Conservation (phyloP, 2,888 invertebrate species). For the Euphydryas editha region DNA sequence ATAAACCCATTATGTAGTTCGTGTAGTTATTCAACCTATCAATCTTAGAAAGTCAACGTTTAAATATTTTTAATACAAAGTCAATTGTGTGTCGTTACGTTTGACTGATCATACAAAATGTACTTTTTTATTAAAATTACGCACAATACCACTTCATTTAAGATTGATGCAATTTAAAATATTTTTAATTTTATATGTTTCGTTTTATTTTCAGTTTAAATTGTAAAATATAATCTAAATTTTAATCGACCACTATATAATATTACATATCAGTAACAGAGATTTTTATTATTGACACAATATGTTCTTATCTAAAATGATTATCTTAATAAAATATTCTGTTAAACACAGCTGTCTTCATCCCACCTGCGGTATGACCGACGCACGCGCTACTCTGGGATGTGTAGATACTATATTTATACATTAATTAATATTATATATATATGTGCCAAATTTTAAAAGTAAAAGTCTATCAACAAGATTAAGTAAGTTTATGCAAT, state of each 20-base stretch:
- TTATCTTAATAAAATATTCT: constrained; percentile 56
- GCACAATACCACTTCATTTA: not conserved
- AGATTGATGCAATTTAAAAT: not conserved
- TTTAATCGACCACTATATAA: no score
- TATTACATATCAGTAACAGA: no score
- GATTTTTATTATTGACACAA: no score
- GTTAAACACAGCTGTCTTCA: constrained; percentile 53
- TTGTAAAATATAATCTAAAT: not conserved
- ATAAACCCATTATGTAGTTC: constrained; percentile 18
- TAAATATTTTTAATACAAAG: constrained; percentile 1
- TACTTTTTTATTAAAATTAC: constrained; percentile 48
- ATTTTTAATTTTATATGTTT: not conserved
- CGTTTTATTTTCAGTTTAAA: not conserved
- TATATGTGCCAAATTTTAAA: constrained; percentile 24
- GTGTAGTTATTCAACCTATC: constrained; percentile 2
- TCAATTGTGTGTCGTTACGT: constrained; percentile 48
- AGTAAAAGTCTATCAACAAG: constrained; percentile 22
- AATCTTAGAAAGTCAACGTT: constrained; percentile 11
- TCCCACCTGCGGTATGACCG: constrained; percentile 52
- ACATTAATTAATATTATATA: constrained; percentile 18
- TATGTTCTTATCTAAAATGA: constrained; percentile 39
- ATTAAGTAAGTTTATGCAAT: constrained; percentile 13
- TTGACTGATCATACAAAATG: constrained; percentile 51
- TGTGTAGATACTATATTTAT: constrained; percentile 7
- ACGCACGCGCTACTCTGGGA: constrained; percentile 26